Evolutionary conservation across 2,888 invertebrate genomes (phyloP), one percentile per base, ranked within the genome.

Genomic region (Calameuta idolon): DNA sequence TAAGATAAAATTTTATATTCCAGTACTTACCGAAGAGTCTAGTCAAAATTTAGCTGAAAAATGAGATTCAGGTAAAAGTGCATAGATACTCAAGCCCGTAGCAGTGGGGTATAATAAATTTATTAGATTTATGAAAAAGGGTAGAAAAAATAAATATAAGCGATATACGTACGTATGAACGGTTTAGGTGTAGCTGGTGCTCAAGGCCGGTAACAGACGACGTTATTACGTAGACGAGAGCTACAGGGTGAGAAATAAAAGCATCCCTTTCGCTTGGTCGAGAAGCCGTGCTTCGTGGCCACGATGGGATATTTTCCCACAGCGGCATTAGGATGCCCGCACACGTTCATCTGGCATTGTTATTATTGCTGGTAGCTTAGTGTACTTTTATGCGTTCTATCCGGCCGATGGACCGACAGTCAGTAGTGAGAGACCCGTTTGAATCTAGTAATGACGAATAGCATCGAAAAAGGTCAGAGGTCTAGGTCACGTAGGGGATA

Each of bases 311-410:
- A 71, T 34, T 71, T 71, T 71, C 71, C 71, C 71, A 74, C 35
- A n/a, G 31, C 75, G 35, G 15, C 75, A 79, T 80, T 77, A 37
- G 69, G 74, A 82, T 84, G 83, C 79, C 79, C 69, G 79, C 79
- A 81, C 84, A 84, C 81, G 84, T 82, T 79, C 75, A 75, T 76
- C 75, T 73, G 75, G 69, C 76, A 69, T 76, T 74, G 71, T n/a
- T 77, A 73, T 74, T 37, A 74, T 34, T 71, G n/a, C 71, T 71
- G 71, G 31, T 34, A 33, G 31, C 71, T 31, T 5, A 23, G 71
- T 4, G 71, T 12, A 33, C 31, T 34, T 23, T 71, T 71, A 71
- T 71, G 30, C 34, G 15, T 71, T 71, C 11, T 31, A 33, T 34
- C 71, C 11, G 3, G 71, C 12, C 31, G 71, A 30, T 34, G 71